A percentile compares a stretch with the other conserved stretches of the same genome.
phyloP scores from a whole-genome alignment of 2,888 invertebrate genomes.

The Sarcophaga rosellei region DNA sequence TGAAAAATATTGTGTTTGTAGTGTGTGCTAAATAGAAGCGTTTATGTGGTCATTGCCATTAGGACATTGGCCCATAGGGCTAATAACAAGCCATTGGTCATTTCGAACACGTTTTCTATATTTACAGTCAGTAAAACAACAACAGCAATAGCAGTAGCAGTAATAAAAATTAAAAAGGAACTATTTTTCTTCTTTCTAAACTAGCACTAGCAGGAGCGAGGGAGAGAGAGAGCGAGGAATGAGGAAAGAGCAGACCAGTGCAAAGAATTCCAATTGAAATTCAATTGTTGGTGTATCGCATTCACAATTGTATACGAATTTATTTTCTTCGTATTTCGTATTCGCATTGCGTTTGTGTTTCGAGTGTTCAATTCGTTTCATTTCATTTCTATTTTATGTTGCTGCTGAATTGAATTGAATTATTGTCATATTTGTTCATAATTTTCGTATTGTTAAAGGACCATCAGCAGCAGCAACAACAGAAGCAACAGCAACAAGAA shows the following conservation, averaged over 20 bases:
- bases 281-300: background rate
- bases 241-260: background rate
- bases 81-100: slow-evolving; percentile 1
- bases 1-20: too few species aligned
- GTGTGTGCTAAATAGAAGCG: too few species aligned
- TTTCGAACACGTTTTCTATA: slow-evolving; percentile 27
- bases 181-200: background rate
- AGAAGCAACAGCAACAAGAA: background rate
- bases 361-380: background rate
- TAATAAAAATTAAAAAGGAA: too few species aligned
- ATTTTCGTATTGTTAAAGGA: slow-evolving; percentile 19
- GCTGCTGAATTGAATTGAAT: slow-evolving; percentile 19
- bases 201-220: background rate
- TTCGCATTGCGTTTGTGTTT: background rate
- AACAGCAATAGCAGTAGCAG: background rate
- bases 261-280: background rate
- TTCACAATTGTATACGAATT: background rate
- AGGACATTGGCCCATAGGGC: background rate
- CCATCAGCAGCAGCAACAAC: background rate
- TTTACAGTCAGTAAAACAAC: slow-evolving; percentile 1
- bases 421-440: slow-evolving; percentile 50
- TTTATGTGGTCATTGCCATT: background rate
- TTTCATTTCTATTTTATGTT: background rate
- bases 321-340: background rate
- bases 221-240: fast-evolving